Evolutionary conservation across 1,140 invertebrate species (phyloP).

Genomic region (Belonocnema kinseyi): DNA sequence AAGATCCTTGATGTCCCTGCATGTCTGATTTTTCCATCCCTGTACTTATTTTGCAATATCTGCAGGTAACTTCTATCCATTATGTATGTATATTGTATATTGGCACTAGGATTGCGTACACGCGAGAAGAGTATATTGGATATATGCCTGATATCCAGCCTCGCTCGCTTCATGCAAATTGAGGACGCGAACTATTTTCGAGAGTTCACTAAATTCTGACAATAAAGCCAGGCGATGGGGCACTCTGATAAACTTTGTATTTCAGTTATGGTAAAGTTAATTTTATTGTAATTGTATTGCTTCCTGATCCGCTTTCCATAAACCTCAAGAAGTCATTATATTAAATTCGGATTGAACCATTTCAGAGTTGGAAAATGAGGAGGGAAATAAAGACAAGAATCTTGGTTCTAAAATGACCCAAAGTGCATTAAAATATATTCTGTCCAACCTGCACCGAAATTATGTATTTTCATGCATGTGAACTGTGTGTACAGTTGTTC

Average conservation of each 20-base stretch:
- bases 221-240: neutral
- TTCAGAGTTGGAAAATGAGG: too few relatives aligned
- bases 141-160: neutral
- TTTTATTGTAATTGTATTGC: neutral
- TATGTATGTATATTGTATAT: neutral
- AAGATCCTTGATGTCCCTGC: neutral
- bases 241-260: neutral
- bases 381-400: too few relatives aligned
- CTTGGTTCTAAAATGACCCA: too few relatives aligned
- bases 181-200: neutral
- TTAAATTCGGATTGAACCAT: too few relatives aligned
- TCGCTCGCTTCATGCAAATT: conserved; percentile 2
- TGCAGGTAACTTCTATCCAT: neutral
- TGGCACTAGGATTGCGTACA: neutral
- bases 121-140: neutral
- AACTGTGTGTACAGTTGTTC: too few relatives aligned
- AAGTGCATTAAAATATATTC: too few relatives aligned
- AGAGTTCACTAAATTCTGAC: conserved; percentile 4
- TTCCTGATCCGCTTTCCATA: neutral
- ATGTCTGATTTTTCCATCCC: neutral
- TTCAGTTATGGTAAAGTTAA: neutral
- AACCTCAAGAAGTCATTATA: too few relatives aligned
- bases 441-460: too few relatives aligned
- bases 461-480: too few relatives aligned
- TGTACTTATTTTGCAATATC: neutral